Conservation (phyloP, 2,113 vertebrate genomes). For the Hoplias malabaricus region DNA sequence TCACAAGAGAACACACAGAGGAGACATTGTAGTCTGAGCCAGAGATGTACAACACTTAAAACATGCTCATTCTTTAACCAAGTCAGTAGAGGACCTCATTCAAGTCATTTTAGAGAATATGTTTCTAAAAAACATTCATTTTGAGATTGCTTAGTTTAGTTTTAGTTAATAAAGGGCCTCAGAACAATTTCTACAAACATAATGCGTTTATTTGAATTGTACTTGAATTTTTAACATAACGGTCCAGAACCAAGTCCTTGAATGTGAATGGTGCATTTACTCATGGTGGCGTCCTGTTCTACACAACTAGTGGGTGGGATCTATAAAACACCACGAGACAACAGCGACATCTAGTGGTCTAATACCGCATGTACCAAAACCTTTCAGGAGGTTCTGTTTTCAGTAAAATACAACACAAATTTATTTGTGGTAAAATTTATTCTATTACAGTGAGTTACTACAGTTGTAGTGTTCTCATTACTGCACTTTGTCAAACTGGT, state of each 20-base stretch:
- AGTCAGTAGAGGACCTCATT: constrained; percentile 1
- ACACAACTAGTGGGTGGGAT: background rate
- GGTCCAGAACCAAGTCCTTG: background rate
- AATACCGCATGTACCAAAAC: too few relatives aligned
- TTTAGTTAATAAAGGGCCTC: background rate
- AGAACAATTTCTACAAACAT: background rate
- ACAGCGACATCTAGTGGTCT: constrained; percentile 37
- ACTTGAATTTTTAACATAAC: background rate
- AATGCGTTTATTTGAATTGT: background rate
- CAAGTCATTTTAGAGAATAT: background rate
- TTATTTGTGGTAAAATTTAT: constrained; percentile 68
- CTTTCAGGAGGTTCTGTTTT: too few relatives aligned
- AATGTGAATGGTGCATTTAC: background rate
- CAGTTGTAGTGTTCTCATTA: constrained; percentile 69
- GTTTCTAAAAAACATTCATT: background rate
- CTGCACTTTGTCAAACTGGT: constrained; percentile 65
- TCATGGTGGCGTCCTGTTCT: background rate
- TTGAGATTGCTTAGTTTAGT: background rate
- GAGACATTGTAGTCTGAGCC: constrained; percentile 38
- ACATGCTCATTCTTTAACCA: constrained; percentile 15
- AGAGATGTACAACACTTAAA: constrained; percentile 1
- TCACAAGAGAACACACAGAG: constrained; percentile 36
- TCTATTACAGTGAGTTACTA: constrained; percentile 70
- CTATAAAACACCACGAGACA: background rate
- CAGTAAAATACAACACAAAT: background rate